Percentiles rank a stretch among this genome's conserved stretches.
These are phyloP conservation scores for Brachymystax lenok DNA, from an alignment of 2,797 vertebrate species.

Conservation along the genomic window DNA sequence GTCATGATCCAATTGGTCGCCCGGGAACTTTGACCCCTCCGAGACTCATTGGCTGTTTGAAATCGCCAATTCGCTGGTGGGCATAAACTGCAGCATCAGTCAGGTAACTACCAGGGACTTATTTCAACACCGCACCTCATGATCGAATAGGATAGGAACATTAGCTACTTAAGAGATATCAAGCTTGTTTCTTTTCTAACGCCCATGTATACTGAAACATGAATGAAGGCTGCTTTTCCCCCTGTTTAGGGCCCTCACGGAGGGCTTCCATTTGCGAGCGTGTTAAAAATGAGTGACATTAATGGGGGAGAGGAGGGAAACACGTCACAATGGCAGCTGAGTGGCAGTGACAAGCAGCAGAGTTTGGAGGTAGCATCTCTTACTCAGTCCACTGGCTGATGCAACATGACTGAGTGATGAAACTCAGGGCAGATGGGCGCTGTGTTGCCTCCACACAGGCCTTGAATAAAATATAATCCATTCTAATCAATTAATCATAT, in stretches of 20 bases:
- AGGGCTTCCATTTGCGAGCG: conserved; percentile 67
- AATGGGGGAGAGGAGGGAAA: conserved; percentile 70
- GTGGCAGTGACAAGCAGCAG: conserved; percentile 67
- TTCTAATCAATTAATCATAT: conserved; percentile 74
- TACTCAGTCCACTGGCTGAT: conserved; percentile 52
- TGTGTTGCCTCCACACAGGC: conserved; percentile 38
- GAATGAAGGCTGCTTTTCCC: conserved; percentile 62
- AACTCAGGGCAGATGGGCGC: conserved; percentile 71
- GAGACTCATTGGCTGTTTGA: conserved; percentile 63
- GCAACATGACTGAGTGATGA: conserved; percentile 33
- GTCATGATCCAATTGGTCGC: conserved; percentile 78
- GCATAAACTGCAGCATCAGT: conserved; percentile 23
- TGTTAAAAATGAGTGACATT: conserved; percentile 67
- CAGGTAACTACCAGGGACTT: background rate
- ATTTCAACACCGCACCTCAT: background rate
- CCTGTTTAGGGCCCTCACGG: conserved; percentile 36
- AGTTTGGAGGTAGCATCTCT: conserved; percentile 49
- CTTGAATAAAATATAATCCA: conserved; percentile 77
- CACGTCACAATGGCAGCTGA: conserved; percentile 67
- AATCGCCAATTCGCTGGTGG: conserved; percentile 58
- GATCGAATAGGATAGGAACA: background rate
- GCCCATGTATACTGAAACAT: conserved; percentile 75
- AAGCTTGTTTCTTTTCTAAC: conserved; percentile 67
- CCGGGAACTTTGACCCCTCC: conserved; percentile 73
- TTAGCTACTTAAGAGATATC: conserved; percentile 41